Evolutionary conservation across 2,797 vertebrate genomes (phyloP), one percentile per base, ranked within the genome.

Genomic region (Toxotes lorentzi): DNA sequence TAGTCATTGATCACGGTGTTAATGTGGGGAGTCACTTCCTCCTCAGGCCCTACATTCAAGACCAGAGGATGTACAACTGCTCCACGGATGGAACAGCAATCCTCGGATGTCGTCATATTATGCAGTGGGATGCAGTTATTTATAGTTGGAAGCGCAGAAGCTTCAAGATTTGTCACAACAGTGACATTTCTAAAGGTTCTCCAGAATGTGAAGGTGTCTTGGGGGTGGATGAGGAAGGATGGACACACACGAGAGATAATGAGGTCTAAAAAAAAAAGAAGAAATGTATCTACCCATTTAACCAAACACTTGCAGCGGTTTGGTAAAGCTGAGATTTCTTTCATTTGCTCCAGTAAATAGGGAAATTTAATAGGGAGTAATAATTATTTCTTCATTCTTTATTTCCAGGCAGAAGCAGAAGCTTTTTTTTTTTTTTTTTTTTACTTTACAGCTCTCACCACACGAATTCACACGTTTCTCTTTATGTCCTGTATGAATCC

Each of bases 1-100:
- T 84, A 90, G 78, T 88, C 86, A 93, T 90, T 71, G 71, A 88
- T 93, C 75, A 66, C 3, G 1, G 63, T 41, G 76, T 70, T 91
- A 88, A 91, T 82, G 86, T 67, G 81, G 56, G 66, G 83, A 91
- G 84, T 89, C 76, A 89, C 88, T 71, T 30, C 81, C 53, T 86
- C 84, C 81, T 81, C 72, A n/a, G 87, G 81, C 47, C 76, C 40
- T 45, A 6, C 69, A 60, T 80, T 65, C 60, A 48, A 77, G 54
- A 89, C 68, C 68, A 27, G 58, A 65, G 61, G 69, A 81, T 63
- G 53, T 7, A 4, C 48, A 41, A n/a, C 32, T 32, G 48, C 9
- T 43, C 54, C n/a, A n/a, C 19, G 19, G 69, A 69, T 11, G 63
- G 59, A 81, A 38, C 32, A 58, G 66, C 30, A 70, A 60, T 70